Conservation (phyloP, 2,113 vertebrate genomes). For the Lepisosteus oculatus region DNA sequence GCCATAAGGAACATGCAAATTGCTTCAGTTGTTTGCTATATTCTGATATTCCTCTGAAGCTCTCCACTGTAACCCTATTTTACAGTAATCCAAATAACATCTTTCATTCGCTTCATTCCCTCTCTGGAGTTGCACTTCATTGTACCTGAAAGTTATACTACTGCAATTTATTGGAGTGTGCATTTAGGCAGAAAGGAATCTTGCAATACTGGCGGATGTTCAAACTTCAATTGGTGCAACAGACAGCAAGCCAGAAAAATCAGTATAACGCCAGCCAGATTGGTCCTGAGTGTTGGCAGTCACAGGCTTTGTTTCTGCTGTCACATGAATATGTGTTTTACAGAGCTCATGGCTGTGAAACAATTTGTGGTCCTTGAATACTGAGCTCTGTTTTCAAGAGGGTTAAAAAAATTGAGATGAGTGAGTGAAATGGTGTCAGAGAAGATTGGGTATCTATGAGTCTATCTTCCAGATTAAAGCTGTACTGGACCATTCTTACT, state of each 20-base stretch:
- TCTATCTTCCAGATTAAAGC: neutral
- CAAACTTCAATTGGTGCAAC: constrained; percentile 24
- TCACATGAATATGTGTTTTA: constrained; percentile 1
- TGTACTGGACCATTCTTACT: neutral
- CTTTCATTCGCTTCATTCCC: constrained; percentile 17
- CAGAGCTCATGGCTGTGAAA: neutral
- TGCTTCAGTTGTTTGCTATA: neutral
- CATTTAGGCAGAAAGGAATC: constrained; percentile 23
- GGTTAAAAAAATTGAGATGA: neutral
- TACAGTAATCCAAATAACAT: neutral
- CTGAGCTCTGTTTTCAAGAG: neutral
- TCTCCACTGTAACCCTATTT: neutral
- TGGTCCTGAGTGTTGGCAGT: constrained; percentile 6
- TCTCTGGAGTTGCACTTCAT: neutral
- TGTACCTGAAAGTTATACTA: constrained; percentile 13
- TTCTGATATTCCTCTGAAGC: neutral
- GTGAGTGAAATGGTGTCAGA: neutral
- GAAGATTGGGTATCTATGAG: neutral
- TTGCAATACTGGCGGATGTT: constrained; percentile 21
- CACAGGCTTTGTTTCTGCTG: constrained; percentile 2
- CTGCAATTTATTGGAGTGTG: constrained; percentile 21
- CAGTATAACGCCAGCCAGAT: constrained; percentile 24
- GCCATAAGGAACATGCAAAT: too few relatives aligned
- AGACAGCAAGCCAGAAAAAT: constrained; percentile 19
- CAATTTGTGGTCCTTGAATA: neutral